Evolutionary conservation across 2,888 invertebrate species (phyloP).

Genomic region (Heliconius charithonia): DNA sequence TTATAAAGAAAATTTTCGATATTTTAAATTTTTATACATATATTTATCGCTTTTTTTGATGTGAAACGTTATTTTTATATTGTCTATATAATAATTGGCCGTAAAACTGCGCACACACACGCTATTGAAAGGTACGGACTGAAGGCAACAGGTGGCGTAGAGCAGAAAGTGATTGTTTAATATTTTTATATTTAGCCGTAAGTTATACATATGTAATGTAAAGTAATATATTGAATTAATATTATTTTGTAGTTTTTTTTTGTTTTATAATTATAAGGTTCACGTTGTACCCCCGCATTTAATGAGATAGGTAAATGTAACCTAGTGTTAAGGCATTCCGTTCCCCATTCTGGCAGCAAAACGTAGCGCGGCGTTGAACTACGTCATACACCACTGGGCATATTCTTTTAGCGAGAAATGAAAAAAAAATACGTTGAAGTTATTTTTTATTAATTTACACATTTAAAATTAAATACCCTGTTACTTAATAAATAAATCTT

Average conservation of each 20-base stretch:
- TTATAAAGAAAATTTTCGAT: not conserved
- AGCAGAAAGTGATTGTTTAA: slow-evolving; percentile 67
- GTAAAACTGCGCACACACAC: slow-evolving; percentile 38
- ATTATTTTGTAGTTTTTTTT: slow-evolving; percentile 60
- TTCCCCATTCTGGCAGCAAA: no score
- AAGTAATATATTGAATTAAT: slow-evolving; percentile 77
- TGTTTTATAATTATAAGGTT: slow-evolving; percentile 44
- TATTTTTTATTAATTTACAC: not conserved
- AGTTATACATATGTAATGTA: slow-evolving; percentile 72
- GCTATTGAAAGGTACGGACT: slow-evolving; percentile 54
- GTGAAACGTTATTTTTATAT: slow-evolving; percentile 20
- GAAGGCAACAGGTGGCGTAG: slow-evolving; percentile 55
- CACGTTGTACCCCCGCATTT: not conserved
- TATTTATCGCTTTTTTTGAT: not conserved
- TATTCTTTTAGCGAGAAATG: not conserved
- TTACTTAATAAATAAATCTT: not conserved
- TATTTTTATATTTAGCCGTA: slow-evolving; percentile 81
- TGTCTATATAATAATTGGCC: not conserved
- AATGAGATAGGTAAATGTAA: not conserved
- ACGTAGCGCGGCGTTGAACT: not conserved
- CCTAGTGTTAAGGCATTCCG: not conserved
- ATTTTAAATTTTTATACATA: slow-evolving; percentile 12
- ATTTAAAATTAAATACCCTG: slow-evolving; percentile 16
- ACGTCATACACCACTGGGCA: not conserved
- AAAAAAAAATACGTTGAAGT: not conserved